Conservation (phyloP, 2,797 vertebrate species). For the Eidolon dupreanum region DNA sequence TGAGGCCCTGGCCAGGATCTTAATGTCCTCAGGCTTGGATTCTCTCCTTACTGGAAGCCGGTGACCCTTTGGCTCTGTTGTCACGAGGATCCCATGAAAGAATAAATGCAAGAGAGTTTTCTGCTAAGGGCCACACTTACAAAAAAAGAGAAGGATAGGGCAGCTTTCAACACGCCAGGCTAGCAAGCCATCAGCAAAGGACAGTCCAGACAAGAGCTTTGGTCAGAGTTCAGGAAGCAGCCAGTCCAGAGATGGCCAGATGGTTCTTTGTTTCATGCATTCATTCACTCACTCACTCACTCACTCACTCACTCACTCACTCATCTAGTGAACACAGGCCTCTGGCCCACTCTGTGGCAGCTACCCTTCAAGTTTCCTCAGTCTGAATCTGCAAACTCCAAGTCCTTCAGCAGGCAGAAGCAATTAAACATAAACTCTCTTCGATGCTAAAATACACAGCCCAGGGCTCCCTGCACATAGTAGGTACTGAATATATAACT, state of each 20-base stretch:
- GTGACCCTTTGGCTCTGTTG: background rate
- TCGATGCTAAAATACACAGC: background rate
- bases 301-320: background rate
- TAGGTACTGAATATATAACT: background rate
- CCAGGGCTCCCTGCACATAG: background rate
- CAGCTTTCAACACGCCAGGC: background rate
- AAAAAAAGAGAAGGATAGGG: background rate
- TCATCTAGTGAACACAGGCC: background rate
- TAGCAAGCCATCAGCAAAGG: accelerated
- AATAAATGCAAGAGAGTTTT: background rate
- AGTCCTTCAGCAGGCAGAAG: background rate
- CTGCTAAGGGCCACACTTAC: background rate
- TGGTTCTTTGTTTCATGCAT: background rate
- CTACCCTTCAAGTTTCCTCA: background rate
- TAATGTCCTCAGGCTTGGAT: background rate
- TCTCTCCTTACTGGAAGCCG: background rate
- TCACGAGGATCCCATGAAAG: background rate
- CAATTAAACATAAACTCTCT: background rate
- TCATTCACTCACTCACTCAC: background rate
- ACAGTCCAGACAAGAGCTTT: background rate
- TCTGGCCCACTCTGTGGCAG: background rate
- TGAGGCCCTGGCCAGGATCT: background rate
- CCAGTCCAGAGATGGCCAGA: background rate
- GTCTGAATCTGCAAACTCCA: background rate
- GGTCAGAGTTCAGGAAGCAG: background rate